Evolutionary conservation across 2,797 vertebrate genomes (phyloP), one percentile per base, ranked within the genome.

Genomic region (Salmo trutta): DNA sequence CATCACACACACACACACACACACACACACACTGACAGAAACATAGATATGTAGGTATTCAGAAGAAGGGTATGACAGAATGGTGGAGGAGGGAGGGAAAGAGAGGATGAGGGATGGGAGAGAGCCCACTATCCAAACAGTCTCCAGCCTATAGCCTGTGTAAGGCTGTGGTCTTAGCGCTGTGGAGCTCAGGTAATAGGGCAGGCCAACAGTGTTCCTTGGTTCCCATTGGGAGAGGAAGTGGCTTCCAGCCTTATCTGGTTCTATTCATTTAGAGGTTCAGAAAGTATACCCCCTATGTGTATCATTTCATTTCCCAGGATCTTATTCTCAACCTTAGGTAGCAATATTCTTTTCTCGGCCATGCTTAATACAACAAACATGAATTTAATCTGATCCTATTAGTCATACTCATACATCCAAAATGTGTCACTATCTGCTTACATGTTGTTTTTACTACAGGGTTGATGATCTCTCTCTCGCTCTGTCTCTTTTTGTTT

Each of bases 1-100:
- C 33, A 47, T 70, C 56, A 41, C 36, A 41, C 7, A 8, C 7
- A 88, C 83, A 86, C 81, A 68, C 62, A 74, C 62, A 53, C 52
- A 59, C 7, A 59, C 72, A 73, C 21, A 66, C 53, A 33, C 56
- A 64, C 62, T 41, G 36, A 10, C 19, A 68, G 67, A 69, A 4
- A 15, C 51, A 21, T 19, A 24, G 16, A 54, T 27, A 36, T 15
- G 27, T 3, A 15, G 36, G 66, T 56, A 7, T 68, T 53, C 17
- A 74, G n/a, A 62, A 59, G 53, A 33, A 24, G 29, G 54, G 29
- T 19, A 54, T 21, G 27, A 15, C 33, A 33, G 47, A 24, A 4
- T 53, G 70, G 16, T 14, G 6, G 70, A 54, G 47, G 29, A 27
- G 3, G 10, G 15, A 15, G 16, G 5, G 24, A 29, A 7, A 56